Evolutionary conservation across 2,113 vertebrate genomes (phyloP), one percentile per base, ranked within the genome.

Genomic region (Litocranius walleri): DNA sequence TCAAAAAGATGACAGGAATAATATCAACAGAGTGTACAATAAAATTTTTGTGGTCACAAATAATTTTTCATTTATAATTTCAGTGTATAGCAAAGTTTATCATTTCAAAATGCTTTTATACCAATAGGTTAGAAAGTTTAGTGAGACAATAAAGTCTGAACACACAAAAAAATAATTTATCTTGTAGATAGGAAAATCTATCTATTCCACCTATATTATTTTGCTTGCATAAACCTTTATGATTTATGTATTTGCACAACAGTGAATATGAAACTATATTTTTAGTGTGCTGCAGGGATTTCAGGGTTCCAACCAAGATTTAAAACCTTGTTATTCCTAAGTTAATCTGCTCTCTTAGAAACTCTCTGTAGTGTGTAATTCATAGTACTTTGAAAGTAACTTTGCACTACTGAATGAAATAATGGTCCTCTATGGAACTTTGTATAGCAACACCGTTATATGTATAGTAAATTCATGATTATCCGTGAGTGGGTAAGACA

Each of bases 261-360:
- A 89, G 9, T 97, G n/a, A 59, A 50, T 62, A 85, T 21, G 40
- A 94, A 92, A 59, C 74, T 91, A 7, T 59, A 74, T 87, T 94
- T 96, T 91, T 64, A 74, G 7, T 87, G 29, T 90, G 7, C 84
- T 67, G 11, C 36, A 50, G 48, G 14, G 71, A 54, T 59, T 95
- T 94, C 56, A 94, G 21, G 2, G 4, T 91, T 95, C 14, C 29
- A 59, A 59, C 10, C 10, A 95, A 84, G 56, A 97, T 90, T 96
- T 86, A 96, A 54, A 93, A 45, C 9, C 23, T 93, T 77, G 13
- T 86, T 91, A 88, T 85, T 96, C 27, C 21, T 82, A 97, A 90
- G 15, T 91, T 92, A 92, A 93, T 90, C 25, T 86, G 6, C 13
- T 93, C 15, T 88, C 89, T 92, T 80, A 45, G 78, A 71, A 89